Evolutionary conservation across 2,797 vertebrate genomes (phyloP), one percentile per base, ranked within the genome.

Genomic region (Channallabes apus): DNA sequence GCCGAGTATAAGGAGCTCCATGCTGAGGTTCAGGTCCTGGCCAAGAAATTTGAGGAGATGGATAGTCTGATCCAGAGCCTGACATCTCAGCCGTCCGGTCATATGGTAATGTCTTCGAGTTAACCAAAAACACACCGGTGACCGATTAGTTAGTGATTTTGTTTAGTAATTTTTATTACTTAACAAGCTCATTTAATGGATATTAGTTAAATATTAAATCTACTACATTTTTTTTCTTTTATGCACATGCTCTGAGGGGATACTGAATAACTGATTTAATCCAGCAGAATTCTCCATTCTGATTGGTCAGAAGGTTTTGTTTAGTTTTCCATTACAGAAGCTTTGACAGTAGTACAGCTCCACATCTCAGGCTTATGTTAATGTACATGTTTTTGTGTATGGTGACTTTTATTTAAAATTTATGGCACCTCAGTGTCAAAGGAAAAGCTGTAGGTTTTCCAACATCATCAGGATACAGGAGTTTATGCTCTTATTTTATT

Each of bases 1-100:
- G 96, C 97, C 0, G 98, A 99, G 88, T 99, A 99, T 92, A 97
- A 97, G 91, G 98, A 99, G 88, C 94, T 99, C n/a, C 97, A 97
- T 0, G 82, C 92, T 2, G 98, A 99, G 91, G 96, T 99, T 56
- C 96, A 98, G 84, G 94, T 92, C 0, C 91, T 97, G 86, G 82
- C 96, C 84, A 95, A 94, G 83, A 99, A 94, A 89, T 96, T 98
- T 65, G 94, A 96, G 11, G 96, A 98, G 81, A 94, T 99, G 92
- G 97, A 98, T 11, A 93, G 93, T 0, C 90, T 98, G 90, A 96
- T 98, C 92, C 93, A 92, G 72, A 95, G 92, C 85, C 91, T 99
- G 29, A 93, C 95, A 0, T 85, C 92, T 41, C 94, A 88, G 17
- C 93, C 97, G 0, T 95, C 95, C 82, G 97, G 90, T 85, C 92